Evolutionary conservation across 2,113 vertebrate genomes (phyloP).

Genomic region (Motacilla tschutschensis): DNA sequence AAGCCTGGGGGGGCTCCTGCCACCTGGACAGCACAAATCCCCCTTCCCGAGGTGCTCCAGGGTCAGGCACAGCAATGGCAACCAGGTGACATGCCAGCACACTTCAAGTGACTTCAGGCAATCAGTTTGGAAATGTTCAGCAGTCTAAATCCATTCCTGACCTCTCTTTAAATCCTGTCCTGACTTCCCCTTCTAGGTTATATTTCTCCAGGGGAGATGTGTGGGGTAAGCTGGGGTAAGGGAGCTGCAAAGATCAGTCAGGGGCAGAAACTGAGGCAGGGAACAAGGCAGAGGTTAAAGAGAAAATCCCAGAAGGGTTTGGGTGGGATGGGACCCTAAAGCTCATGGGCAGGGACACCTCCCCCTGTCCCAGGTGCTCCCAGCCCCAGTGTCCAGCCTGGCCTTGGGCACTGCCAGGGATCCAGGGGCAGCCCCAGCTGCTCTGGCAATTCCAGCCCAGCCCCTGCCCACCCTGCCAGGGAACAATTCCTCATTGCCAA

Average conservation of each 20-base stretch:
- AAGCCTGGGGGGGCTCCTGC: not conserved
- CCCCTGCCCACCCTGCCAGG: not conserved
- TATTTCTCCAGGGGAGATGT: not conserved
- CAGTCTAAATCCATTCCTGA: not conserved
- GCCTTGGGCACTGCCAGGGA: not conserved
- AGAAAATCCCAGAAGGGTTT: not conserved
- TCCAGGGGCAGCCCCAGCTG: not conserved
- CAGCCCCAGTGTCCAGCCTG: not conserved
- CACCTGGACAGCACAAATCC: not conserved
- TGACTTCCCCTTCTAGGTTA: not conserved
- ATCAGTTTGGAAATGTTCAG: not conserved
- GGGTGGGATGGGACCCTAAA: not conserved
- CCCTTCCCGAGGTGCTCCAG: slow-evolving; percentile 1
- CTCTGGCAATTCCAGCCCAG: not conserved
- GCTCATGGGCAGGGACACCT: not conserved
- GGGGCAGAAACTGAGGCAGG: not conserved
- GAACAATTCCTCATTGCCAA: not conserved
- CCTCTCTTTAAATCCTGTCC: not conserved
- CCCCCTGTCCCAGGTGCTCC: not conserved
- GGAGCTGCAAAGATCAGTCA: not conserved
- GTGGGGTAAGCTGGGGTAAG: not conserved
- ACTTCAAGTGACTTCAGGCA: not conserved
- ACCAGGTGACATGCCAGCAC: not conserved
- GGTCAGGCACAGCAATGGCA: not conserved
- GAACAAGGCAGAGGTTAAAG: not conserved